Evolutionary conservation across 1,140 invertebrate genomes (phyloP).

Genomic region (Chlorops oryzae): DNA sequence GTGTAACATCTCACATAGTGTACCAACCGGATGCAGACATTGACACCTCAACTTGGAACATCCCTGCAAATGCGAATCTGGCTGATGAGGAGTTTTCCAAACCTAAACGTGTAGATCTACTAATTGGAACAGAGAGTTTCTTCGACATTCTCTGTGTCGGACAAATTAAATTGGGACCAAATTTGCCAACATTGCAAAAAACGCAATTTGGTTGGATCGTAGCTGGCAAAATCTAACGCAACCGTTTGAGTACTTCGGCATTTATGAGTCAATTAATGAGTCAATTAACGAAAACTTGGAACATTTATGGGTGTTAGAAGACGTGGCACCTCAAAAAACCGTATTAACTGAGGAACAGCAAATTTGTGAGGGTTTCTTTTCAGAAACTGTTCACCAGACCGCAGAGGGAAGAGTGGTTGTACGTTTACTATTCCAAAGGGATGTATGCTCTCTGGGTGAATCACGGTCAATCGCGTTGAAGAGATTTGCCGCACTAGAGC

Average conservation of each 20-base stretch:
- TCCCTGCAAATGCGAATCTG: conserved; percentile 20
- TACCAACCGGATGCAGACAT: conserved; percentile 16
- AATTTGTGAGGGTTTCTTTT: conserved; percentile 24
- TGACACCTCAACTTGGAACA: conserved; percentile 11
- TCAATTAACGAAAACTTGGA: conserved; percentile 1
- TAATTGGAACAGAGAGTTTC: conserved; percentile 32
- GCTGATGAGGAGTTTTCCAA: conserved; percentile 28
- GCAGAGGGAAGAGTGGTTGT: conserved; percentile 22
- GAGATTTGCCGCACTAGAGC: conserved; percentile 23
- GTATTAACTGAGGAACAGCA: conserved; percentile 14
- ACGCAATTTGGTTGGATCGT: conserved; percentile 33
- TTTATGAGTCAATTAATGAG: background rate
- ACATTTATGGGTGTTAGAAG: conserved; percentile 29
- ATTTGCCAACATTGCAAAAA: conserved; percentile 27
- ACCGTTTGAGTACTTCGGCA: background rate
- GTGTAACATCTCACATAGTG: conserved; percentile 10
- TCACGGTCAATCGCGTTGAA: conserved; percentile 18
- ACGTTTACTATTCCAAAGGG: conserved; percentile 23
- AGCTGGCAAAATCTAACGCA: too few species aligned
- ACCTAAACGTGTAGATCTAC: conserved; percentile 25
- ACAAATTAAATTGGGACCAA: conserved; percentile 21
- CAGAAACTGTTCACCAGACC: conserved; percentile 14
- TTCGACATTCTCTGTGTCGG: conserved; percentile 29
- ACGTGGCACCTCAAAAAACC: conserved; percentile 7
- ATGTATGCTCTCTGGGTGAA: background rate